Base-by-base conservation (phyloP, 2,113 vertebrate species). In the Sitta europaea region DNA sequence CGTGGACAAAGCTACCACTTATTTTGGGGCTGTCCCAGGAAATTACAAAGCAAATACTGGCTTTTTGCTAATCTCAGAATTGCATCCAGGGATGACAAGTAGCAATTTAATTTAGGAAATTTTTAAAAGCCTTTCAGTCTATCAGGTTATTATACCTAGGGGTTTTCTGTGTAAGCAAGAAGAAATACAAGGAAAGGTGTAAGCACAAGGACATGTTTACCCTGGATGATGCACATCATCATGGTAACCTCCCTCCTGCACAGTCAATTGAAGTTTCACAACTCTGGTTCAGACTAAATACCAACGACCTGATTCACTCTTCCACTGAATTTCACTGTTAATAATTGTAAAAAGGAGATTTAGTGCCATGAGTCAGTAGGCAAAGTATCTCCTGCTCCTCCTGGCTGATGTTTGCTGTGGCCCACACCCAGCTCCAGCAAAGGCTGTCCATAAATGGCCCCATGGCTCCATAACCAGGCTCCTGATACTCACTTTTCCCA, bases 261-360 rank as follows among this genome's bases (percentile, higher is more conserved):
- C 1, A 92, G 76, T 81, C 59, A 91, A 59, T 18, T 55, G 29
- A n/a, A 63, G 31, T 96, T 91, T 94, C 92, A 57, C 74, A 91
- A 57, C 77, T 74, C 31, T 36, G 33, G 24, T 83, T 92, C 40
- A 81, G 57, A 85, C 66, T 55, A 92, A 91, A 96, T 95, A 68
- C 65, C 63, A 80, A 47, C 16, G 42, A 27, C 21, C 36, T 94
- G 88, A 89, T 81, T 96, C 76, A 95, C 59, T 91, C 57, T 83
- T 82, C 65, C 66, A 40, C 27, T 14, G 66, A 87, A 89, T 92
- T 92, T 81, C 48, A 29, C 73, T 42, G 43, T 71, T 71, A 47
- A 48, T 83, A 73, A 83, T 31, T 73, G 43, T 61, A 80, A 88
- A 92, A 86, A 51, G 40, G 25, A 65, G 21, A 40, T 61, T 77